phyloP scores from a whole-genome alignment of 2,797 vertebrate species.

The Megalops cyprinoides region DNA sequence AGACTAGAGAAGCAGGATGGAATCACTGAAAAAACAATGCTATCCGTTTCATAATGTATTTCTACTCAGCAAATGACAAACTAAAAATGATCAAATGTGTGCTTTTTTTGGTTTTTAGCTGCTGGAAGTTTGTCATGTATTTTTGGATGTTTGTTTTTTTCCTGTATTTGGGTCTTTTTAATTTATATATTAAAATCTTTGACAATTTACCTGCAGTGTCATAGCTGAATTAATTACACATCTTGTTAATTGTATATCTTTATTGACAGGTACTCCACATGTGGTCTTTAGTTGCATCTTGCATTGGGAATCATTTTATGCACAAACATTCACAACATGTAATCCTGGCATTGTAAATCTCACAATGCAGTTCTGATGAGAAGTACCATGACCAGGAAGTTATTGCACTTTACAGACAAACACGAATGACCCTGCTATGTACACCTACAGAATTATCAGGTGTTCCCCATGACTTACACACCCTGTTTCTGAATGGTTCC shows the following conservation, averaged over 20 bases:
- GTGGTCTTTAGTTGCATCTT: not conserved
- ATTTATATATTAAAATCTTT: conserved; percentile 78
- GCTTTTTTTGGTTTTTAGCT: conserved; percentile 67
- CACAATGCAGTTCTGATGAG: not conserved
- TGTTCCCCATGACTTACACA: not conserved
- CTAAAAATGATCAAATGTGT: conserved; percentile 61
- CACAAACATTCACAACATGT: not conserved
- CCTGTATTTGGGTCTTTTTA: conserved; percentile 67
- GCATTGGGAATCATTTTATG: not conserved
- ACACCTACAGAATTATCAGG: not conserved
- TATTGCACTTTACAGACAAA: not conserved
- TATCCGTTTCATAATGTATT: conserved; percentile 69
- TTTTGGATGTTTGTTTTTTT: conserved; percentile 65
- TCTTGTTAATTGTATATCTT: not conserved
- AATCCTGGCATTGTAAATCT: not conserved
- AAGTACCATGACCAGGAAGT: not conserved
- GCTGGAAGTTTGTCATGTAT: conserved; percentile 71
- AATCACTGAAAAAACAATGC: conserved; percentile 47
- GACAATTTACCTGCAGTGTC: conserved; percentile 38
- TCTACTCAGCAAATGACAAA: conserved; percentile 71
- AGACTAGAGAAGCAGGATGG: not conserved
- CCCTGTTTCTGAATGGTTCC: not conserved
- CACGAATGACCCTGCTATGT: not conserved
- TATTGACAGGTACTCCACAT: conserved; percentile 6
- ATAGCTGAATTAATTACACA: not conserved